phyloP scores from a whole-genome alignment of 2,888 invertebrate genomes.

The Caenorhabditis plicata region DNA sequence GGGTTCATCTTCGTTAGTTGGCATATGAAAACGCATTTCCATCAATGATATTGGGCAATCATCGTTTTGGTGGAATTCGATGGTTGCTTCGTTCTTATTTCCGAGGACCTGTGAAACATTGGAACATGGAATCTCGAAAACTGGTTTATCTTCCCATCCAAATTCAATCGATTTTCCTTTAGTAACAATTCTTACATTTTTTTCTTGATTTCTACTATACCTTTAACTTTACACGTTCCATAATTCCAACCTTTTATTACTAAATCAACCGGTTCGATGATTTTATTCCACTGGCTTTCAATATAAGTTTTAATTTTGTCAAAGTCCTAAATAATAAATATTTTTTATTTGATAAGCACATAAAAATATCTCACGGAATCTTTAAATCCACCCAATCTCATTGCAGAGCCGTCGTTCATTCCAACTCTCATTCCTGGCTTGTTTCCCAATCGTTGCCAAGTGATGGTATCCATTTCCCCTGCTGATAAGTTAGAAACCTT shows the following conservation, averaged over 20 bases:
- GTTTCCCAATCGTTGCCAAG: slow-evolving; percentile 88
- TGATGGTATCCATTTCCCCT: slow-evolving; percentile 83
- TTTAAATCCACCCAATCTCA: slow-evolving; percentile 90
- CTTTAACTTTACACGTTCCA: slow-evolving; percentile 92
- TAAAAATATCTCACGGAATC: slow-evolving; percentile 67
- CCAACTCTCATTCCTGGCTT: slow-evolving; percentile 86
- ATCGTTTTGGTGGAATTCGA: slow-evolving; percentile 87
- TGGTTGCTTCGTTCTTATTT: slow-evolving; percentile 94
- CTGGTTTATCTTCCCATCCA: slow-evolving; percentile 66
- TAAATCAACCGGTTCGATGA: slow-evolving; percentile 86
- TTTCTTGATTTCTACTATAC: too few species aligned
- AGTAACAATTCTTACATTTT: too few species aligned
- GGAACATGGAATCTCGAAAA: slow-evolving; percentile 92
- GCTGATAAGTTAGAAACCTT: slow-evolving; percentile 77
- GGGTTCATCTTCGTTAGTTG: slow-evolving; percentile 75
- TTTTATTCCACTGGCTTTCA: slow-evolving; percentile 76
- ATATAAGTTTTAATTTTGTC: slow-evolving; percentile 90
- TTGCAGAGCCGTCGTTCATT: slow-evolving; percentile 83
- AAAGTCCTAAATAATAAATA: slow-evolving; percentile 74
- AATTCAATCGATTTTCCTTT: slow-evolving; percentile 68
- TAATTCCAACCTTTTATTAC: slow-evolving; percentile 98
- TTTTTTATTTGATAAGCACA: background rate
- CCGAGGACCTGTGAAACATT: slow-evolving; percentile 94
- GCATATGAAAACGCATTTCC: slow-evolving; percentile 97
- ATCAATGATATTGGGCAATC: slow-evolving; percentile 93